Percentiles rank a stretch among this genome's conserved stretches.
Evolutionary conservation across 1,140 invertebrate genomes (phyloP).

Genomic region (Probaryconus sp.): DNA sequence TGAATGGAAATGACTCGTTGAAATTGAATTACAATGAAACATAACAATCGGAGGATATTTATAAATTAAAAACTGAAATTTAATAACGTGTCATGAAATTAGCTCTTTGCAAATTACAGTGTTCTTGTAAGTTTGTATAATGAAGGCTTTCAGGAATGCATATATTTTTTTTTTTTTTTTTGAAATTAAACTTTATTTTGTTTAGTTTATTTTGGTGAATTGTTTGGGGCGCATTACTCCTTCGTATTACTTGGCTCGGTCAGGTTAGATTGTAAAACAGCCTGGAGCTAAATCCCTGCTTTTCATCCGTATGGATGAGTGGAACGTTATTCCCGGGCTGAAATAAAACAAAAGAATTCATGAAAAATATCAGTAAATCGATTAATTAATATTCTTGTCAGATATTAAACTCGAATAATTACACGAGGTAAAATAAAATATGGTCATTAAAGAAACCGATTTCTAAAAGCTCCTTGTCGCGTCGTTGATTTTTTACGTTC

Average conservation of each 20-base stretch:
- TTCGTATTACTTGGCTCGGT: conserved; percentile 27
- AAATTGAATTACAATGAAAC: too few species aligned
- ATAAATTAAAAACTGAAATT: too few species aligned
- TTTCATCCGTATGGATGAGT: conserved; percentile 45
- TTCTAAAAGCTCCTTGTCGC: too few species aligned
- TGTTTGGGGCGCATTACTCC: conserved; percentile 35
- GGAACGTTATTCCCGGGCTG: conserved; percentile 12
- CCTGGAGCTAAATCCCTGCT: conserved; percentile 32
- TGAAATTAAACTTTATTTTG: conserved; percentile 33
- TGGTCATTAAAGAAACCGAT: neutral
- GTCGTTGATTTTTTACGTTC: too few species aligned
- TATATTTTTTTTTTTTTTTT: conserved; percentile 10
- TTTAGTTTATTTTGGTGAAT: conserved; percentile 49
- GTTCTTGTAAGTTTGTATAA: too few species aligned
- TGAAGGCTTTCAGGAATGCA: neutral
- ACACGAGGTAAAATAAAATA: neutral
- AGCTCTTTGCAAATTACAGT: too few species aligned
- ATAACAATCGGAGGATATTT: too few species aligned
- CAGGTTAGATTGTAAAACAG: conserved; percentile 38
- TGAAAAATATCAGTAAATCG: conserved; percentile 15
- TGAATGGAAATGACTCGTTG: too few species aligned
- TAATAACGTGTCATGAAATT: too few species aligned
- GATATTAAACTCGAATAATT: conserved; percentile 2
- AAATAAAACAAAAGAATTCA: conserved; percentile 40
- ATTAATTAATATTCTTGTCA: neutral